Evolutionary conservation across 2,797 vertebrate genomes (phyloP).

Genomic region (Crenuchus spilurus): DNA sequence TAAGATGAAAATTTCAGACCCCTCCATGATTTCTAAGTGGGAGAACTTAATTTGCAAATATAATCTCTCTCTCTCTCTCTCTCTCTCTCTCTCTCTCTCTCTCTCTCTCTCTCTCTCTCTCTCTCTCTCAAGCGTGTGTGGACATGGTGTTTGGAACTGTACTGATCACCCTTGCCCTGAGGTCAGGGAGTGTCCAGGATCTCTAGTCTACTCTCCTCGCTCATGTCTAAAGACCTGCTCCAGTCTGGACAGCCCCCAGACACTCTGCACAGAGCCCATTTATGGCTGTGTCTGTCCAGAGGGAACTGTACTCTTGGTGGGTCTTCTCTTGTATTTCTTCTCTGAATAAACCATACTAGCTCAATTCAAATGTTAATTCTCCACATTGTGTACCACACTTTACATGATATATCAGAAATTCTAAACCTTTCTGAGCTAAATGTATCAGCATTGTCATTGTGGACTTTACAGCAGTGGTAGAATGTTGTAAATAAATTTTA

Average conservation of each 20-base stretch:
- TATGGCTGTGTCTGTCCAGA: slow-evolving; percentile 87
- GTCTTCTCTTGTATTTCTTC: slow-evolving; percentile 45
- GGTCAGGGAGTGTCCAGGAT: slow-evolving; percentile 76
- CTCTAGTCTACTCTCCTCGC: slow-evolving; percentile 77
- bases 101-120: neutral
- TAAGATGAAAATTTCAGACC: too few species aligned
- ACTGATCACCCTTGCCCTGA: slow-evolving; percentile 69
- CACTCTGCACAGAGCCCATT: slow-evolving; percentile 72
- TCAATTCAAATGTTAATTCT: neutral
- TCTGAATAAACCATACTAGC: neutral
- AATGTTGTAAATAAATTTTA: too few species aligned
- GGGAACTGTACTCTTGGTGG: slow-evolving; percentile 82
- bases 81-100: neutral
- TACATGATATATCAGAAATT: too few species aligned
- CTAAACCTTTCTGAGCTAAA: too few species aligned
- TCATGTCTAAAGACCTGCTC: slow-evolving; percentile 88
- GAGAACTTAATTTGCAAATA: too few species aligned
- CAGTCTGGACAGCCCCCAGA: slow-evolving; percentile 61
- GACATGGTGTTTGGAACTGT: slow-evolving; percentile 80
- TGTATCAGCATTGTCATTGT: too few species aligned
- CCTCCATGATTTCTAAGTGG: too few species aligned
- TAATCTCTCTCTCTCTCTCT: neutral
- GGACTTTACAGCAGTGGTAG: too few species aligned
- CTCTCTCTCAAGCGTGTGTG: slow-evolving; percentile 76
- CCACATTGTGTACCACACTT: neutral